These are phyloP conservation scores for Artemia franciscana DNA, from an alignment of 1,140 invertebrate genomes.

Conservation along the genomic window DNA sequence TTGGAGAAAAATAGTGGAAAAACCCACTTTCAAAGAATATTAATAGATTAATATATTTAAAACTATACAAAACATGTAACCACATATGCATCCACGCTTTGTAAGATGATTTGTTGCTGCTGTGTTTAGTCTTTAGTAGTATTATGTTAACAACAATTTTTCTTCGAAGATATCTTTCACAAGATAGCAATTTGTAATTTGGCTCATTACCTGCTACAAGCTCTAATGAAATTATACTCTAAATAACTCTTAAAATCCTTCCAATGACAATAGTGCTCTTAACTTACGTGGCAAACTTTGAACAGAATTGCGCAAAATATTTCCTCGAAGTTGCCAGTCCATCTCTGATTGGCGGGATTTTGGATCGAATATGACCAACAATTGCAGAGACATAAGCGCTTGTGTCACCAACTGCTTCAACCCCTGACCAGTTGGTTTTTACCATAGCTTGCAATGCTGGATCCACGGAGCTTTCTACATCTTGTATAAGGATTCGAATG, in stretches of 20 bases:
- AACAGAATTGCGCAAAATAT: conserved; percentile 95
- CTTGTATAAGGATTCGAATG: conserved; percentile 79
- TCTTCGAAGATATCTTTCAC: too few species aligned
- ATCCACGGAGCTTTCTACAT: conserved; percentile 83
- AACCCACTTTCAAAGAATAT: too few species aligned
- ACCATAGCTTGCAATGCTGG: conserved; percentile 74
- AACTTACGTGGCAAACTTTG: conserved; percentile 63
- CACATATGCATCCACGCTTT: too few species aligned
- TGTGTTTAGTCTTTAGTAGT: neutral
- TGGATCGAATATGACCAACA: conserved; percentile 59
- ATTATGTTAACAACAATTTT: neutral
- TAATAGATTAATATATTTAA: too few species aligned
- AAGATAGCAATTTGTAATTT: too few species aligned
- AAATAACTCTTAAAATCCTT: neutral
- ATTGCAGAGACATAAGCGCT: conserved; percentile 82
- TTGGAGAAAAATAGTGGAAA: too few species aligned
- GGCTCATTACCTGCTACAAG: too few species aligned
- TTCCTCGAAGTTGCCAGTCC: conserved; percentile 81
- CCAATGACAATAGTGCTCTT: neutral
- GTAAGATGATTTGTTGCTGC: too few species aligned
- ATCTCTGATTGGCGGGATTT: conserved; percentile 70
- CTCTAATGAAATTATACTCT: neutral
- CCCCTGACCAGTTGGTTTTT: conserved; percentile 72
- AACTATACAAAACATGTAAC: too few species aligned
- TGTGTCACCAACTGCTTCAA: conserved; percentile 88